Evolutionary conservation across 2,888 invertebrate genomes (phyloP).

Genomic region (Synergus gifuensis): DNA sequence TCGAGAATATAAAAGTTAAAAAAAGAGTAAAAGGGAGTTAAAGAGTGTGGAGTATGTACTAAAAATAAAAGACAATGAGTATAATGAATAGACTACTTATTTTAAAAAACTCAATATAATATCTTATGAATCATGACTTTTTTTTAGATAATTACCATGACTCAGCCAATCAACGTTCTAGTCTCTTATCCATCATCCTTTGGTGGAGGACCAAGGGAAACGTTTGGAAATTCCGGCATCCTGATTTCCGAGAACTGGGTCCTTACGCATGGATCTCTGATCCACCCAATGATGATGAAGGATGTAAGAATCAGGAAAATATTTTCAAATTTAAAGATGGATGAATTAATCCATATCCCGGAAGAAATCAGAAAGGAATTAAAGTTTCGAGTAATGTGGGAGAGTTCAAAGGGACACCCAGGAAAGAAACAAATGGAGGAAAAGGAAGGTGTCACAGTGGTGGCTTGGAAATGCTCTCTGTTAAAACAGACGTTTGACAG

Average conservation of each 20-base stretch:
- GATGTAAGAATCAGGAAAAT: slow-evolving; percentile 30
- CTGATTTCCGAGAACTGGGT: slow-evolving; percentile 80
- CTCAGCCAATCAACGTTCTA: slow-evolving; percentile 78
- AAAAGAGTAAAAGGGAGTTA: background rate
- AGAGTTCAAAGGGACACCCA: slow-evolving; percentile 53
- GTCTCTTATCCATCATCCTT: slow-evolving; percentile 78
- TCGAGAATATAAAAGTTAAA: background rate
- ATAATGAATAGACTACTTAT: background rate
- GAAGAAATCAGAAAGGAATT: slow-evolving; percentile 43
- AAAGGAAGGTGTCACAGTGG: slow-evolving; percentile 78
- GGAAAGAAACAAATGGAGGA: slow-evolving; percentile 73
- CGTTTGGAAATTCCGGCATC: slow-evolving; percentile 80
- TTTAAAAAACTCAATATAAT: no score
- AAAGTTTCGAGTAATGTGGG: slow-evolving; percentile 54
- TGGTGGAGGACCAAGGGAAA: slow-evolving; percentile 1
- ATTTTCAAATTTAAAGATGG: slow-evolving; percentile 51
- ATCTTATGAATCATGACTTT: background rate
- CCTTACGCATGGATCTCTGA: slow-evolving; percentile 79
- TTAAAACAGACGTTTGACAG: slow-evolving; percentile 79
- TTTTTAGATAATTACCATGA: slow-evolving; percentile 69
- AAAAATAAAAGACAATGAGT: background rate
- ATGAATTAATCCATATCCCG: slow-evolving; percentile 56
- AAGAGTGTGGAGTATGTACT: background rate
- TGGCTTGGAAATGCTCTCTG: slow-evolving; percentile 80
- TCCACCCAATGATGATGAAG: slow-evolving; percentile 76